These are phyloP conservation scores for Heliconius nattereri DNA, from an alignment of 1,140 invertebrate species.

Conservation along the genomic window DNA sequence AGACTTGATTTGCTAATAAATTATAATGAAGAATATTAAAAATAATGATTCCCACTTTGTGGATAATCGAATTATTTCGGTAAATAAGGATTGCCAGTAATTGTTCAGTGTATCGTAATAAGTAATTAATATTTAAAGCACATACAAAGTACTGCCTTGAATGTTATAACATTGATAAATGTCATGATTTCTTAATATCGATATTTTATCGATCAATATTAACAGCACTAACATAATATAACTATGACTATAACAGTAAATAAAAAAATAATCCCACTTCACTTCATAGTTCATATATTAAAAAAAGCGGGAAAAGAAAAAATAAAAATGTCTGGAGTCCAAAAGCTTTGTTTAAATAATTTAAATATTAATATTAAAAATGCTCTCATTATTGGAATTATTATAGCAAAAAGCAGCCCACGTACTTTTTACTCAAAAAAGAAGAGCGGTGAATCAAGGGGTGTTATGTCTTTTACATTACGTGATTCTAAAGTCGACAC, in stretches of 20 bases:
- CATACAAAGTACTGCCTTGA: no score
- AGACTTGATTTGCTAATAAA: no score
- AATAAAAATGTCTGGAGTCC: constrained; percentile 72
- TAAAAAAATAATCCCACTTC: neutral
- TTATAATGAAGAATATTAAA: no score
- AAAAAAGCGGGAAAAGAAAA: constrained; percentile 5
- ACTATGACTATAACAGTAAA: neutral
- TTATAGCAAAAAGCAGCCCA: constrained; percentile 74
- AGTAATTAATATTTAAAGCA: no score
- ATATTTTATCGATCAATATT: no score
- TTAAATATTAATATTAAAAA: constrained; percentile 76
- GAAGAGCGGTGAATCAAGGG: constrained; percentile 76
- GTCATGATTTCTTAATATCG: no score
- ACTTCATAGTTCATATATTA: neutral
- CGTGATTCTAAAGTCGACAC: constrained; percentile 85
- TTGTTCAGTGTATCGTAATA: no score
- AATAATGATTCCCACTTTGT: no score
- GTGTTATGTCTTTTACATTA: constrained; percentile 86
- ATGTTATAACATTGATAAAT: no score
- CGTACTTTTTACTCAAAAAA: constrained; percentile 66
- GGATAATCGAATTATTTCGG: no score
- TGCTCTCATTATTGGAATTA: constrained; percentile 71
- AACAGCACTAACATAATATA: no score
- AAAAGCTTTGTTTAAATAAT: constrained; percentile 67
- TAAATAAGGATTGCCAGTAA: no score